Evolutionary conservation across 2,797 vertebrate genomes (phyloP), one percentile per base, ranked within the genome.

Genomic region (Pseudochromis fuscus): DNA sequence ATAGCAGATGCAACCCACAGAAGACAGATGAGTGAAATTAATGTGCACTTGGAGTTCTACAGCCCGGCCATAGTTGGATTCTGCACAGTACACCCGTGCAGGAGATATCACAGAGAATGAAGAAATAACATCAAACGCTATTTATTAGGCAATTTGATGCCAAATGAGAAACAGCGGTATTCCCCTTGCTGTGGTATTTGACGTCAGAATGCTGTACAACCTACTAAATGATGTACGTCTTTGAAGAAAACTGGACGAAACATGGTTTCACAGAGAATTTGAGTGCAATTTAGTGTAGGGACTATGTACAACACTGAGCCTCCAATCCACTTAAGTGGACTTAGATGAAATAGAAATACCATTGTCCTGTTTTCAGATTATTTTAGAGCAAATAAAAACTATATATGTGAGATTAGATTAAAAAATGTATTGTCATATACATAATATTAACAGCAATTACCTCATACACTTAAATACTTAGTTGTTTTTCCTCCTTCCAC

Each of bases 21-120:
- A 89, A 90, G 85, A 88, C 83, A 80, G 86, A 90, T 86, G 88
- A 89, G 84, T 74, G 61, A 88, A 88, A 91, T 88, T 52, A 90
- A 86, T 73, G 87, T 84, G 88, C 71, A 62, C 64, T 79, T 78
- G 82, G 67, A 71, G 45, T 69, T 80, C 48, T 45, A 44, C 33
- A 81, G 61, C 50, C 52, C 19, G 31, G 80, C 67, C 77, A 50
- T 74, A 81, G 68, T 63, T 70, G 72, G 72, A 69, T 79, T 84
- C 37, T 38, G 40, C 31, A 62, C 63, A 61, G 67, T 58, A 59
- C 24, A 55, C 40, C 69, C 74, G 52, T 38, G 66, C 42, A 72
- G 44, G 42, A 60, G 58, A 75, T 58, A 79, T 82, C 76, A 65
- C 59, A 85, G 66, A 53, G 50, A 72, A 75, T 72, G 31, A 72